Conservation (phyloP, 2,113 vertebrate genomes). For the Triplophysa tibetana region DNA sequence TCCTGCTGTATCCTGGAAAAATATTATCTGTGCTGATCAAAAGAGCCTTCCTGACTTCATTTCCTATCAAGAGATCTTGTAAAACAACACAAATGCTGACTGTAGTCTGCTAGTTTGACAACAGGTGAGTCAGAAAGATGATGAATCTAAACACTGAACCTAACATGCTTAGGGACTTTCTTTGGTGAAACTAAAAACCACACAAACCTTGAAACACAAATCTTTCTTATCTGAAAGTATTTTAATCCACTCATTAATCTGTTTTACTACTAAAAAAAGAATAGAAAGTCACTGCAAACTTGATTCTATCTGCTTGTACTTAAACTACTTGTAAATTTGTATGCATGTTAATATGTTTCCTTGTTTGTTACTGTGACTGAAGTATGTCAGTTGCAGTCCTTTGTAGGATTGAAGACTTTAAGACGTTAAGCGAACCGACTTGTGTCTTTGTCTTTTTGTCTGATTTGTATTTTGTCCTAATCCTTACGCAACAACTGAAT, state of each 20-base stretch:
- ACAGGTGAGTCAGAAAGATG: neutral
- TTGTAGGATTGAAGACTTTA: too few relatives aligned
- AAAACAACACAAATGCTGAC: neutral
- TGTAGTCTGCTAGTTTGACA: constrained; percentile 1
- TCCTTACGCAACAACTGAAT: too few relatives aligned
- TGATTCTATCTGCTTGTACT: too few relatives aligned
- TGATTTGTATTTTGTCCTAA: too few relatives aligned
- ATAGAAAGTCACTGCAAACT: too few relatives aligned
- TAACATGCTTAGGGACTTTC: neutral
- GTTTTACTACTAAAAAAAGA: too few relatives aligned
- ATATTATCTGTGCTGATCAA: constrained; percentile 15
- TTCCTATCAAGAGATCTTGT: constrained; percentile 21
- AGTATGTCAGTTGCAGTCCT: too few relatives aligned
- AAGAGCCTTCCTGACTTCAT: constrained; percentile 1
- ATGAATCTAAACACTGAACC: neutral
- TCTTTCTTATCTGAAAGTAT: neutral
- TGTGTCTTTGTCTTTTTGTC: too few relatives aligned
- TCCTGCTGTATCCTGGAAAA: constrained; percentile 11
- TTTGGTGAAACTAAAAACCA: too few relatives aligned
- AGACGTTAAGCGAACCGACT: too few relatives aligned
- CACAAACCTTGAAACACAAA: neutral
- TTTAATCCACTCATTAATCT: neutral
- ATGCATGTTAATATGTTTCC: neutral
- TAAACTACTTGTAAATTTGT: neutral
- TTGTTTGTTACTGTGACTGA: too few relatives aligned